Evolutionary conservation across 2,113 vertebrate species (phyloP).

Genomic region (Ascaphus truei): DNA sequence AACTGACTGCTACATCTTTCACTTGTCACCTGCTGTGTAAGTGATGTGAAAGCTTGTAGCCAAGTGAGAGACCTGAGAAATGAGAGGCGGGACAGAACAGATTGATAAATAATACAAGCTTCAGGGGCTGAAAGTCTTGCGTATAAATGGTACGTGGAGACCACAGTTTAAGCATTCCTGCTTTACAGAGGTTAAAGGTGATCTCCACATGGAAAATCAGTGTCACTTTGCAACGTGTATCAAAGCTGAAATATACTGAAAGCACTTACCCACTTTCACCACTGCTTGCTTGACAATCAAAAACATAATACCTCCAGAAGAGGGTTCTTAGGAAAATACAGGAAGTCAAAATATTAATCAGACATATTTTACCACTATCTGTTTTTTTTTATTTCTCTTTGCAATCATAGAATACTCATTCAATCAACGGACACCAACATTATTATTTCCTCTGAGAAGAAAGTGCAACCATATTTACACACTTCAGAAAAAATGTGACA

Average conservation of each 20-base stretch:
- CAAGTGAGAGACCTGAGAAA: background rate
- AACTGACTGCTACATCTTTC: background rate
- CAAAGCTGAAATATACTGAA: too few relatives aligned
- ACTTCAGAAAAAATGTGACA: background rate
- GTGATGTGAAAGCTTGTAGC: background rate
- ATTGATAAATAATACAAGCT: background rate
- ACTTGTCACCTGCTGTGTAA: background rate
- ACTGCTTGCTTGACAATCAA: background rate
- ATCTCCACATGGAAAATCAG: background rate
- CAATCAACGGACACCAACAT: constrained; percentile 12
- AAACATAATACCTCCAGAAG: background rate
- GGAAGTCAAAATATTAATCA: background rate
- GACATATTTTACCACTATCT: constrained; percentile 16
- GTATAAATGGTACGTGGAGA: background rate
- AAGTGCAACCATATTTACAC: background rate
- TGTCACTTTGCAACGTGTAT: background rate
- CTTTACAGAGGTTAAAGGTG: background rate
- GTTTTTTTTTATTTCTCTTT: background rate
- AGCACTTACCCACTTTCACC: background rate
- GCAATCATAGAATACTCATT: constrained; percentile 21
- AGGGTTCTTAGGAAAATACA: background rate
- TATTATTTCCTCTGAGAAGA: background rate
- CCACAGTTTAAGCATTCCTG: background rate
- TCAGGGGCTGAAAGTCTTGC: background rate
- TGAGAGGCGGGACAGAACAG: background rate